Percentiles rank a stretch among this genome's conserved stretches.
Conservation (phyloP, 2,113 vertebrate genomes). For the Engystomops pustulosus region DNA sequence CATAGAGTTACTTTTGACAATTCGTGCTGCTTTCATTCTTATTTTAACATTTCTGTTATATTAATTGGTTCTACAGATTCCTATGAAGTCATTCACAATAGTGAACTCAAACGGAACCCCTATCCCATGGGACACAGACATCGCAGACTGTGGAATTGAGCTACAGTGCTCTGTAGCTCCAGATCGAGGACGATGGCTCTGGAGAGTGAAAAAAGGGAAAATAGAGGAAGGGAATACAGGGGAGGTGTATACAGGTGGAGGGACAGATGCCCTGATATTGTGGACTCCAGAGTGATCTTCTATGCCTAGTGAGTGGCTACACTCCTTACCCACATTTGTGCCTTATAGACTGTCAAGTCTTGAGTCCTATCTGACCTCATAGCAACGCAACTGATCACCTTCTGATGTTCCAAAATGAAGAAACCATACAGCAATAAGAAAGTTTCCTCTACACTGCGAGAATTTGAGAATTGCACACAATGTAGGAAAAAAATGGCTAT, state of each 20-base stretch:
- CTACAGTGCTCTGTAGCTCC: constrained; percentile 27
- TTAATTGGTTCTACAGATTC: constrained; percentile 46
- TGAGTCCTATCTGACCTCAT: neutral
- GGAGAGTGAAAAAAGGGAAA: constrained; percentile 40
- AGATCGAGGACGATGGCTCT: neutral
- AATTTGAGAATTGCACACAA: too few species aligned
- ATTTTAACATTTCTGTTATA: neutral
- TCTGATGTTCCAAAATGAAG: neutral
- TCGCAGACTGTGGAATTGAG: constrained; percentile 23
- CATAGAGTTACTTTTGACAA: too few species aligned
- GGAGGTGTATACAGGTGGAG: constrained; percentile 33
- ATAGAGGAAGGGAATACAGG: constrained; percentile 30
- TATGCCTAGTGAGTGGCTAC: neutral
- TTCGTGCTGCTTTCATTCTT: too few species aligned
- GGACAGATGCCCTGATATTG: neutral
- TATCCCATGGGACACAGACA: constrained; percentile 34
- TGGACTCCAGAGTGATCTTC: neutral
- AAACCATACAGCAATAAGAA: neutral
- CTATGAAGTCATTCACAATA: constrained; percentile 47
- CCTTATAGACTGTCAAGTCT: neutral
- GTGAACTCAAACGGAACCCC: constrained; percentile 6
- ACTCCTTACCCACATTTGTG: neutral
- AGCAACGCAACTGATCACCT: neutral
- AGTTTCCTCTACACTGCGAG: neutral
- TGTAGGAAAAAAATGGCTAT: too few species aligned